Base-by-base conservation (phyloP, 2,113 vertebrate genomes). In the Alethe castanea region DNA sequence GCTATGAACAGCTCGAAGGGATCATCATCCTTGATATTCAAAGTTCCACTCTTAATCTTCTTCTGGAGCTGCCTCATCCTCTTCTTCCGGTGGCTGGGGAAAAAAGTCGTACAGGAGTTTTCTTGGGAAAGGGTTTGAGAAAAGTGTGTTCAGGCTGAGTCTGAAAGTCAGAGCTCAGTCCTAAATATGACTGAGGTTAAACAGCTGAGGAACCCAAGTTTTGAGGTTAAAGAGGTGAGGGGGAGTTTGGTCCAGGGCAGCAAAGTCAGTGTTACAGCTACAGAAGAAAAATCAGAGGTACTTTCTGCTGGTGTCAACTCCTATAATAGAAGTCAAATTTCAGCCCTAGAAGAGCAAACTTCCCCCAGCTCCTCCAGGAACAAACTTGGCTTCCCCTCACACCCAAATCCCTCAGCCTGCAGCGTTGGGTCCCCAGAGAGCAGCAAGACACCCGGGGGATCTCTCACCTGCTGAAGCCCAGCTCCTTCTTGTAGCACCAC, bases 401-500 rank as follows among this genome's bases (percentile, higher is more conserved):
- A 25, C 14, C 19, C 6, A 4, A 56, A 56, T 1, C 15, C 28
- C 0, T 0, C 8, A 44, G 12, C 26, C 35, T 20, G 0, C 0
- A 87, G 69, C 18, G 12, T 50, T 9, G 38, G 45, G 25, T 66
- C 24, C 40, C 23, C 20, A 8, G n/a, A 38, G 12, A 62, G 50
- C 60, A 92, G 25, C 38, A 9, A 8, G 33, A 19, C 19, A 19
- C 8, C 5, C 1, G 4, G 24, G 7, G 5, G 5, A 12, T 16
- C 80, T 97, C 87, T 97, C 76, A 99, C 99, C 99, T 99, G 98
- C 99, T 99, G 70, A 99, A 99, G 18, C 99, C 99, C 42, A 99
- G 97, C 44, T 99, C 99, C 83, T 99, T 99, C 73, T 99, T 99
- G 83, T 99, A 99, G 95, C 99, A 99, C 99, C 99, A 99, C 0